Conservation (phyloP, 2,113 vertebrate genomes). For the Neoarius graeffei region DNA sequence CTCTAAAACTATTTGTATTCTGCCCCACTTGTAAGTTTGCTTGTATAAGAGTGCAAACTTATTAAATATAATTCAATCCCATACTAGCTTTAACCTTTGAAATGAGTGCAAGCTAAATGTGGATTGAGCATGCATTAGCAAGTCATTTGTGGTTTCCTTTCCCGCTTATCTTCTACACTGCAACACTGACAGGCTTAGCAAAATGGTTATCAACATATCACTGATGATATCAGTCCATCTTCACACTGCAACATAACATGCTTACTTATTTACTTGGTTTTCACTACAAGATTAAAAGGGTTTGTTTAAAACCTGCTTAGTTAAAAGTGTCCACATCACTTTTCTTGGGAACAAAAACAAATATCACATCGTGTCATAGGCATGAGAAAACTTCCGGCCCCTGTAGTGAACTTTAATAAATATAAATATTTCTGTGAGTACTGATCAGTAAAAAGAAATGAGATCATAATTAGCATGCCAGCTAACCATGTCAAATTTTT, state of each 20-base stretch:
- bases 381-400: not conserved
- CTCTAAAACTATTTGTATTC: not conserved
- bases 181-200: not conserved
- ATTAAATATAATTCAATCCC: not conserved
- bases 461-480: not conserved
- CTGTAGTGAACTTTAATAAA: not conserved
- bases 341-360: not conserved
- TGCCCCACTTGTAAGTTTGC: not conserved
- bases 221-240: constrained; percentile 1
- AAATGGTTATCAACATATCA: not conserved
- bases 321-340: no score
- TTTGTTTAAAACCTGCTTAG: no score
- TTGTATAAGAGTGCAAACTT: not conserved
- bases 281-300: no score
- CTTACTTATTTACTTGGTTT: not conserved
- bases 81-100: no score
- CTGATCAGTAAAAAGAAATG: not conserved
- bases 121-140: no score
- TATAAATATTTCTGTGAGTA: not conserved
- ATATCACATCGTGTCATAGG: no score
- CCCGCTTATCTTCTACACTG: not conserved
- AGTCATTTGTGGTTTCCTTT: constrained; percentile 10
- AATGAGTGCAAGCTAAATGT: not conserved
- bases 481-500: no score
- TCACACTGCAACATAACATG: not conserved